Conservation (phyloP, 2,113 vertebrate genomes). For the Microtus richardsoni region DNA sequence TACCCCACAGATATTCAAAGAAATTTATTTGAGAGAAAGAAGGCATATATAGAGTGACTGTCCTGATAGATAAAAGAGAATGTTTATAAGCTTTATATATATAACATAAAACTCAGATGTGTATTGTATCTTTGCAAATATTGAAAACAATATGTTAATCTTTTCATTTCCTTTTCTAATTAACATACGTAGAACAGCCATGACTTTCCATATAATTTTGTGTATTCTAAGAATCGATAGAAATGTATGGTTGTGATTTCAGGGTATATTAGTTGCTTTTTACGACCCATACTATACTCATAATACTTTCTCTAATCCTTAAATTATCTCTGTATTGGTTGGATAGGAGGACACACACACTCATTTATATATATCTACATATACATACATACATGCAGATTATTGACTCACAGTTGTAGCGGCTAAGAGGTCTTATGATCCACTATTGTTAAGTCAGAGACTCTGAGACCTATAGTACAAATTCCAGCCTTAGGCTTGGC, state of each 20-base stretch:
- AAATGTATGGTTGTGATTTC: background rate
- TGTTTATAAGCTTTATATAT: background rate
- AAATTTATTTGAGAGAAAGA: slow-evolving; percentile 22
- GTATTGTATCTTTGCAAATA: background rate
- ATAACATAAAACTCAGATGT: background rate
- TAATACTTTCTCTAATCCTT: background rate
- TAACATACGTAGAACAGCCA: background rate
- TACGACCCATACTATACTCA: background rate
- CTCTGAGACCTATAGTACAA: no score
- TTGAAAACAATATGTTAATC: slow-evolving; percentile 1
- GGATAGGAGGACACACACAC: background rate
- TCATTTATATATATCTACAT: background rate
- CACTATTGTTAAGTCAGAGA: background rate
- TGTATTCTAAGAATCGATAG: background rate
- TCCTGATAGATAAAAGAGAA: background rate
- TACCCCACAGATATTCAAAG: background rate
- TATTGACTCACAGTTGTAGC: background rate
- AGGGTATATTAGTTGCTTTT: background rate
- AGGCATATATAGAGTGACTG: background rate
- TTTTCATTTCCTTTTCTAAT: slow-evolving; percentile 47
- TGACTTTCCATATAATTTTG: background rate
- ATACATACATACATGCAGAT: background rate
- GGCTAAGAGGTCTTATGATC: background rate
- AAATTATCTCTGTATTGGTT: background rate
- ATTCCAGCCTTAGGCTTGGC: background rate